Evolutionary conservation across 2,888 invertebrate genomes (phyloP).

Genomic region (Actias luna): DNA sequence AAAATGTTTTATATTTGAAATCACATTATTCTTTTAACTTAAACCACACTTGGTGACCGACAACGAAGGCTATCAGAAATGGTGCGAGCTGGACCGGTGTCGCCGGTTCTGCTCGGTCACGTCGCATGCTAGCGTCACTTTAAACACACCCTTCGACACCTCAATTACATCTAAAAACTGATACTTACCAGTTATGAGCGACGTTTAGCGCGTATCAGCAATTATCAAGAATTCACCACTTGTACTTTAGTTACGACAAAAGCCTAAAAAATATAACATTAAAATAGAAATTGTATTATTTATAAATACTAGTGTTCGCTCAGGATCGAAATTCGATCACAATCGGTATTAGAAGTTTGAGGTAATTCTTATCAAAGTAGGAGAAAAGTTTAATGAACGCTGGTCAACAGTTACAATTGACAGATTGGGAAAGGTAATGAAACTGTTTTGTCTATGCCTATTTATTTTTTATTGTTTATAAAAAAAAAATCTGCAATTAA

Average conservation of each 20-base stretch:
- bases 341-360: too few species aligned
- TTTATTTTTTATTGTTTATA: too few species aligned
- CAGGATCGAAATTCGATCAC: too few species aligned
- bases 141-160: conserved; percentile 44
- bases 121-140: conserved; percentile 38
- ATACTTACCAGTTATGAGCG: conserved; percentile 1
- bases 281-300: not conserved
- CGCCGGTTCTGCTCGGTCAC: conserved; percentile 36
- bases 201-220: not conserved
- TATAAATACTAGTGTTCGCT: too few species aligned
- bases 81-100: conserved; percentile 54
- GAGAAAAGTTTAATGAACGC: too few species aligned
- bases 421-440: too few species aligned
- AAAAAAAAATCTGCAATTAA: not conserved
- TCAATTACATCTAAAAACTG: conserved; percentile 37
- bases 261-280: not conserved
- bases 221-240: not conserved
- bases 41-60: conserved; percentile 42
- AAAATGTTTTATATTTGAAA: not conserved
- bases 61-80: conserved; percentile 57
- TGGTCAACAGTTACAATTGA: too few species aligned
- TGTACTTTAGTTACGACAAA: not conserved
- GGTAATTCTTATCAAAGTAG: too few species aligned
- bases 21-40: conserved; percentile 26
- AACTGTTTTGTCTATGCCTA: too few species aligned